Base-by-base conservation (phyloP, 1,140 invertebrate species). In the Aphelenchoides fujianensis region DNA sequence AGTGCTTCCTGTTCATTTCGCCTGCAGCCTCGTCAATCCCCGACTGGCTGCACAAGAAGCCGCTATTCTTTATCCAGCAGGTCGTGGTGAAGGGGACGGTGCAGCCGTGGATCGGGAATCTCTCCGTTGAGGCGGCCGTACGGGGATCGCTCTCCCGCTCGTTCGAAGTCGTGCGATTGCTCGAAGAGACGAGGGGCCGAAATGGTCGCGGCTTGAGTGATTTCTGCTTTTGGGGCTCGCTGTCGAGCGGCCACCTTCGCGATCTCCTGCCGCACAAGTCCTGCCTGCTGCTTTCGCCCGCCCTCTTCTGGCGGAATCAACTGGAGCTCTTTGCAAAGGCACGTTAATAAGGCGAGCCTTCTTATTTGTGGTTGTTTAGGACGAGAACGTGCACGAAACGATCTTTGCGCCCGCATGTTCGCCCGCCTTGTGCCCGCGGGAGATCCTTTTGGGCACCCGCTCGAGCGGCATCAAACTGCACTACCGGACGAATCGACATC, bases 401-500 rank as follows among this genome's bases (percentile, higher is more conserved):
- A 64, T 80, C 34, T 80, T 80, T 67, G 63, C 34, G 16, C 70
- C 68, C n/a, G 31, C 61, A 23, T 80, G 79, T 61, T 54, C 73
- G 2, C 12, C 75, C 1, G 34, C 73, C 5, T 71, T 80, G 64
- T 80, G 79, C 55, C 48, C 69, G n/a, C 35, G 79, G 19, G 79
- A 80, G 37, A 64, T 81, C 41, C 53, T 80, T 3, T 68, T 80
- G n/a, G 79, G 79, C 0, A 73, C 74, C 5, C 73, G 62, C 28
- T 32, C 53, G 1, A 77, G 74, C 0, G 79, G 79, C 9, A 73
- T 81, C 16, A 81, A 81, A 48, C 64, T 73, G 55, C 61, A 66
- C 9, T 81, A 80, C 66, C 76, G 74, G 61, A 81, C 79, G 31
- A 81, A 81, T 75, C 36, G 79, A 37, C 73, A 78, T 34, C 35